These are phyloP conservation scores for Xylophagus ater DNA, from an alignment of 2,888 invertebrate species.

Conservation along the genomic window DNA sequence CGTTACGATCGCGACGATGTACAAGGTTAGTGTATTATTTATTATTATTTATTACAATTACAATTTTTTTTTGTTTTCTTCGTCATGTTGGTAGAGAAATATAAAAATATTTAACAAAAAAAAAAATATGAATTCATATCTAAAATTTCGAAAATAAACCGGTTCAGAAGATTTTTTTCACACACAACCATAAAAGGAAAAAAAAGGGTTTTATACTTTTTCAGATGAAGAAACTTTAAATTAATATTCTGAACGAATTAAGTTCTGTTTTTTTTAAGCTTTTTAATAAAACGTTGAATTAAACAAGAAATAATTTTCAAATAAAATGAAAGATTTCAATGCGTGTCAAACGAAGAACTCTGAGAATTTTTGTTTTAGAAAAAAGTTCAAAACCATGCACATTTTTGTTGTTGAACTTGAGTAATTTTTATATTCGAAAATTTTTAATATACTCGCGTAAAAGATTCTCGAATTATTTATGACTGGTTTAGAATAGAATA, in stretches of 20 bases:
- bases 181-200: background rate
- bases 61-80: constrained; percentile 1
- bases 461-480: too few relatives aligned
- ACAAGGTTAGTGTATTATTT: constrained; percentile 26
- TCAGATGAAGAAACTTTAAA: background rate
- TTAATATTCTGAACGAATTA: background rate
- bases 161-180: background rate
- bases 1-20: constrained; percentile 32
- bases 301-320: background rate
- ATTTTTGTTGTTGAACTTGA: constrained; percentile 5
- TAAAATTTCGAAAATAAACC: background rate
- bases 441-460: too few relatives aligned
- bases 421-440: too few relatives aligned
- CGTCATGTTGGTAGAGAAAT: too few relatives aligned
- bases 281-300: background rate
- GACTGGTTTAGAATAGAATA: too few relatives aligned
- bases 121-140: too few relatives aligned
- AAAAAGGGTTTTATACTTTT: background rate
- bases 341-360: too few relatives aligned
- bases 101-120: too few relatives aligned
- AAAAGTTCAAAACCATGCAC: background rate
- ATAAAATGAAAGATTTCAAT: constrained; percentile 16
- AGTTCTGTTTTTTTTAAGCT: too few relatives aligned
- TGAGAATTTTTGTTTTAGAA: constrained; percentile 3
- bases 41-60: too few relatives aligned